Evolutionary conservation across 2,888 invertebrate species (phyloP).

Genomic region (Latrodectus elegans): DNA sequence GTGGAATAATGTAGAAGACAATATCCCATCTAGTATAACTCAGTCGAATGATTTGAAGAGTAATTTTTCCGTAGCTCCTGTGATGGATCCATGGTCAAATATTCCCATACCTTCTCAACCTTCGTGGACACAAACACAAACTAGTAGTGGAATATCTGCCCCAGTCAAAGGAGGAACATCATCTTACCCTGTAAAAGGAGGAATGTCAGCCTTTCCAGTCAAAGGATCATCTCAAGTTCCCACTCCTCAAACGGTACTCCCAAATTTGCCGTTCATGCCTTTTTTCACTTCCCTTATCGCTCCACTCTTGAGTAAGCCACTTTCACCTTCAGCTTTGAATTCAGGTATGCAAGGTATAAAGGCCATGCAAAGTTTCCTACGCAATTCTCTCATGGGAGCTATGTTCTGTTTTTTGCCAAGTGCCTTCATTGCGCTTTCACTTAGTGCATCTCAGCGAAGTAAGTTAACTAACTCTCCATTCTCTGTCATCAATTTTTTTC

Average conservation of each 20-base stretch:
- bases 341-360: conserved; percentile 66
- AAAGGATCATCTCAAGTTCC: conserved; percentile 33
- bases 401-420: conserved; percentile 67
- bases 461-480: conserved; percentile 28
- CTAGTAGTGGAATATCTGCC: too few relatives aligned
- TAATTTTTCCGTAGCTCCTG: conserved; percentile 60
- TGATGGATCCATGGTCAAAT: conserved; percentile 63
- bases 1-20: conserved; percentile 3
- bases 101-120: conserved; percentile 62
- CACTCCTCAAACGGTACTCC: conserved; percentile 43
- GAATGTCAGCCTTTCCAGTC: not conserved
- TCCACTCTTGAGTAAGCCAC: conserved; percentile 57
- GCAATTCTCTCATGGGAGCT: conserved; percentile 66
- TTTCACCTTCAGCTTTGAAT: conserved; percentile 53
- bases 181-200: not conserved
- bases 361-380: conserved; percentile 67
- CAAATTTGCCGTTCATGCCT: conserved; percentile 63
- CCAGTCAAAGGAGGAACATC: conserved; percentile 9
- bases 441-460: conserved; percentile 62
- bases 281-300: conserved; percentile 50
- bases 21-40: not conserved
- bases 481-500: not conserved
- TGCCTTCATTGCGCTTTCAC: conserved; percentile 63
- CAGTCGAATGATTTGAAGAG: not conserved
- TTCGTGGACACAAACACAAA: conserved; percentile 16